These are phyloP conservation scores for Eudyptes chrysolophus DNA, from an alignment of 2,113 vertebrate species.

Conservation along the genomic window DNA sequence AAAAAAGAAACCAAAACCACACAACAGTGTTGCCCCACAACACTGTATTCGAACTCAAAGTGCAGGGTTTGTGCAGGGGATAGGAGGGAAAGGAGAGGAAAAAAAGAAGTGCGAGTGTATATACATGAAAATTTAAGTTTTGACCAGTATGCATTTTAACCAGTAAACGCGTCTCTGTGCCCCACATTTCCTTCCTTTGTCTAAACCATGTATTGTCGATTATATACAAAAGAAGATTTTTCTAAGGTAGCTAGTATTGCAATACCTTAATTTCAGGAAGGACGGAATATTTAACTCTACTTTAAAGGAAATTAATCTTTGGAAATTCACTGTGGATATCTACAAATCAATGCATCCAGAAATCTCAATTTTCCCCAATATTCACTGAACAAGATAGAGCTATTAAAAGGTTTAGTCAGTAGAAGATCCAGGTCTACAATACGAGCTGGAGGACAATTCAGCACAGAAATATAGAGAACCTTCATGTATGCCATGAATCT, in stretches of 20 bases:
- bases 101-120: not conserved
- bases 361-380: not conserved
- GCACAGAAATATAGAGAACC: not conserved
- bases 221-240: not conserved
- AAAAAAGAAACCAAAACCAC: not conserved
- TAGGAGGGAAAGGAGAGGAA: not conserved
- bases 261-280: not conserved
- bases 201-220: not conserved
- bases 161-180: not conserved
- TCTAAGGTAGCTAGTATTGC: not conserved
- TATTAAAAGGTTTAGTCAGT: not conserved
- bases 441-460: accelerated
- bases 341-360: not conserved
- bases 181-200: not conserved
- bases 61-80: not conserved
- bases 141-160: not conserved
- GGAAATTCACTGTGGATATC: not conserved
- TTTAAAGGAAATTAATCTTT: not conserved
- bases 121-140: not conserved
- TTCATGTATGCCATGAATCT: not conserved
- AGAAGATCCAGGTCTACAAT: not conserved
- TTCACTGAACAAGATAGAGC: not conserved
- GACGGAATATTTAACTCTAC: not conserved
- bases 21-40: not conserved
- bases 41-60: not conserved